Evolutionary conservation across 2,888 invertebrate genomes (phyloP).

Genomic region (Biston betularia): DNA sequence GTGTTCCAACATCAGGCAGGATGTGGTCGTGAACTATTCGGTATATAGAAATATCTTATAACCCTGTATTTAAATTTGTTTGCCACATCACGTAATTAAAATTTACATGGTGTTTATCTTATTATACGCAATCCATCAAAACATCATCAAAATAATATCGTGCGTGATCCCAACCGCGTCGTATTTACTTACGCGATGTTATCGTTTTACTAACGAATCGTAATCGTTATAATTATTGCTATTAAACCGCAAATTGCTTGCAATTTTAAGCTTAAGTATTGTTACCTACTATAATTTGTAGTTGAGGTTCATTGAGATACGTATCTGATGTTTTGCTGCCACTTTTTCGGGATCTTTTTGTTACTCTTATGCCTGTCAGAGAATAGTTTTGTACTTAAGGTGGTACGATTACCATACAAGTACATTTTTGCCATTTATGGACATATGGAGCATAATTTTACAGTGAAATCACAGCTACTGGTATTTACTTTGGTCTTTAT

Average conservation of each 20-base stretch:
- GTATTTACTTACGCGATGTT: constrained; percentile 1
- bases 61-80: not conserved
- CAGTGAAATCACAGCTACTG: too few relatives aligned
- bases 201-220: constrained; percentile 1
- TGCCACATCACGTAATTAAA: not conserved
- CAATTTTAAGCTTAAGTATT: constrained; percentile 5
- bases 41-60: too few relatives aligned
- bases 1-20: too few relatives aligned
- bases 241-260: constrained; percentile 11
- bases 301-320: constrained; percentile 1
- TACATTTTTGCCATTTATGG: too few relatives aligned
- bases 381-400: not conserved
- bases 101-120: not conserved
- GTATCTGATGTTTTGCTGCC: not conserved
- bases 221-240: constrained; percentile 15
- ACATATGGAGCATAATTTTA: too few relatives aligned
- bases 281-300: not conserved
- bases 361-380: not conserved
- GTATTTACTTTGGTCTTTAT: too few relatives aligned
- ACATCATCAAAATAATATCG: constrained; percentile 1
- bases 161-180: not conserved
- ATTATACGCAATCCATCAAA: not conserved
- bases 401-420: too few relatives aligned
- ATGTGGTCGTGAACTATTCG: too few relatives aligned
- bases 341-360: not conserved